Base-by-base conservation (phyloP, 2,797 vertebrate genomes). In the Emydoidea blandingii region DNA sequence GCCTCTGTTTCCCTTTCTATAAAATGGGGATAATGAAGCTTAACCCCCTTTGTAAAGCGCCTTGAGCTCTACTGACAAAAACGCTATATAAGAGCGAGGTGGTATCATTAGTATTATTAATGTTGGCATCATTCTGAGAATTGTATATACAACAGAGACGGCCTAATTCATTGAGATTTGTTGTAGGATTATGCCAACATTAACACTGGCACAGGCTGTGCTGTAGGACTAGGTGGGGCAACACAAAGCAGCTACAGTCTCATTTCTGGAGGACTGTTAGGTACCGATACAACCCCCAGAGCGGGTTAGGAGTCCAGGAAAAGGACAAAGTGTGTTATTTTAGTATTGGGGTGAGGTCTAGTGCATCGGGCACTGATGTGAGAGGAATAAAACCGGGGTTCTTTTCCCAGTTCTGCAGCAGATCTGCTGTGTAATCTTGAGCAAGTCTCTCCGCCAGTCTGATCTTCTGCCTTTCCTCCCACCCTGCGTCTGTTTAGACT, bases 341-440 rank as follows among this genome's bases (percentile, higher is more conserved):
- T 79, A 15, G 41, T 12, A 47, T 49, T 25, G 44, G 23, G 41
- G 23, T 27, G 41, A 18, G 23, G 23, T 44, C 14, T 29, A 29
- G n/a, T 6, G 12, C n/a, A 16, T 41, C 11, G 3, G 41, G n/a
- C 76, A 81, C 57, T 82, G 86, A 72, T 62, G 80, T 79, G 57
- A 68, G 82, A 6, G 1, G 88, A 78, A 91, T 21, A 87, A 87
- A 34, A 90, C 52, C 12, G 50, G 88, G 53, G 12, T 85, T 86
- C 52, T 72, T 56, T 6, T 12, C 34, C 44, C 87, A 54, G 83
- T 47, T 81, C 21, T 87, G 37, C 80, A 50, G 25, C 41, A 59
- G 57, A 37, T 56, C 34, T 72, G 15, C 76, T 94, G 31, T 88
- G 53, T 53, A 3, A 2, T 65, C 16, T 25, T 49, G 49, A 5